These are phyloP conservation scores for Hylyphantes graminicola DNA, from an alignment of 1,140 invertebrate species.

Conservation along the genomic window DNA sequence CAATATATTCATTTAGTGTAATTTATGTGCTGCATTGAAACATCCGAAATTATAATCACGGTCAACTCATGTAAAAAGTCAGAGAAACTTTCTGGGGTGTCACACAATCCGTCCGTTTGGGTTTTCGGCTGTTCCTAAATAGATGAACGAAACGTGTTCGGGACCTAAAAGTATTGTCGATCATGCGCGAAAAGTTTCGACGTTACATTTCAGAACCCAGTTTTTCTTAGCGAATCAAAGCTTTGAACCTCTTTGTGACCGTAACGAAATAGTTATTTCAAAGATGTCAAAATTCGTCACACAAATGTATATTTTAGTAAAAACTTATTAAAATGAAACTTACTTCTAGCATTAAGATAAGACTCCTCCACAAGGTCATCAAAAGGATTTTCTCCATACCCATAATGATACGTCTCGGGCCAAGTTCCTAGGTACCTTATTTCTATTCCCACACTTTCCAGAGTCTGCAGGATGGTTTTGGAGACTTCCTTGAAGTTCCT, in stretches of 20 bases:
- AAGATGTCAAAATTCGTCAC: neutral
- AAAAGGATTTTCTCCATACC: slow-evolving; percentile 81
- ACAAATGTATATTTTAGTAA: neutral
- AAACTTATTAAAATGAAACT: slow-evolving; percentile 65
- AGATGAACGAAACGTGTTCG: no score
- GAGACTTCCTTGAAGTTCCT: slow-evolving; percentile 79
- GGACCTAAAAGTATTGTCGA: no score
- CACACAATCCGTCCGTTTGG: no score
- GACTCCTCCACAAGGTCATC: slow-evolving; percentile 80
- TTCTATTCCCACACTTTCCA: slow-evolving; percentile 76
- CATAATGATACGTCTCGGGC: slow-evolving; percentile 81
- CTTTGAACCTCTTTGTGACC: neutral
- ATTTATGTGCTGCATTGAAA: no score
- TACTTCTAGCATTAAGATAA: slow-evolving; percentile 82
- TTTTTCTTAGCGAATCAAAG: neutral
- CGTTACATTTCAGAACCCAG: neutral
- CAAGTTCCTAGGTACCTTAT: slow-evolving; percentile 77
- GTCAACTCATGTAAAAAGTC: no score
- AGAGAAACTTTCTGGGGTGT: no score
- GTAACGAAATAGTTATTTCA: neutral
- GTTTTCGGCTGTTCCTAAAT: no score
- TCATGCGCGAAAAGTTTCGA: no score
- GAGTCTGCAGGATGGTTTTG: slow-evolving; percentile 76
- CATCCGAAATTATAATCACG: no score
- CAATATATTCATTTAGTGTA: no score